Percentiles rank a stretch among this genome's conserved stretches.
Evolutionary conservation across 2,888 invertebrate genomes (phyloP).

Genomic region (Carcina quercana): DNA sequence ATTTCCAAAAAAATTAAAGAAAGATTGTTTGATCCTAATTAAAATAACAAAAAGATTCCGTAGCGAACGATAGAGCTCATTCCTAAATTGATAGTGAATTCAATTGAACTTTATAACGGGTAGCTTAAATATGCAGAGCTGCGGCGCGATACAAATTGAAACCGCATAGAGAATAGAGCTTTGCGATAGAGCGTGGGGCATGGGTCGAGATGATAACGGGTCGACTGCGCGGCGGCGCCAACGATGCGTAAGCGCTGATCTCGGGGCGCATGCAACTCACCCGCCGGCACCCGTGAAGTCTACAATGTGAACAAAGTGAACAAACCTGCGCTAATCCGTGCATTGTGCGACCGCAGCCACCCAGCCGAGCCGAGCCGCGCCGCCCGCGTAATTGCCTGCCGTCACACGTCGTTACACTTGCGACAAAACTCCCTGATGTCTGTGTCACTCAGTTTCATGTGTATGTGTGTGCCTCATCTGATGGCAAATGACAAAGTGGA

Average conservation of each 20-base stretch:
- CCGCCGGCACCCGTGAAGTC: conserved; percentile 31
- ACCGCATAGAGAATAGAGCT: conserved; percentile 43
- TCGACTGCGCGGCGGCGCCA: conserved; percentile 27
- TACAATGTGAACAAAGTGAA: conserved; percentile 46
- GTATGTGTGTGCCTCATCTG: too few species aligned
- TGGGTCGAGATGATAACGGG: conserved; percentile 56
- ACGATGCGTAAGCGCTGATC: conserved; percentile 44
- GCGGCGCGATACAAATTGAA: conserved; percentile 54
- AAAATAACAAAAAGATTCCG: too few species aligned
- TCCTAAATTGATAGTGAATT: conserved; percentile 46
- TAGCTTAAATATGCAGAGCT: conserved; percentile 62
- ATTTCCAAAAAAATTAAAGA: too few species aligned
- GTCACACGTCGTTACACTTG: too few species aligned
- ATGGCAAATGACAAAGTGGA: too few species aligned
- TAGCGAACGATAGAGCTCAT: too few species aligned
- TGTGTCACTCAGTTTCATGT: too few species aligned
- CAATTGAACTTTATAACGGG: conserved; percentile 46
- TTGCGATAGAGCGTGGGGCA: conserved; percentile 55
- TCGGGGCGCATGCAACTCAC: conserved; percentile 40
- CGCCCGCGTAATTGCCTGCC: background rate
- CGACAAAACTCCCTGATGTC: too few species aligned
- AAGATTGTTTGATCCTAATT: too few species aligned
- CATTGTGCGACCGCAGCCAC: conserved; percentile 31
- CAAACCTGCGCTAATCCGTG: conserved; percentile 54
- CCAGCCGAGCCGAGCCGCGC: conserved; percentile 6